Evolutionary conservation across 2,797 vertebrate genomes (phyloP).

Genomic region (Falco biarmicus): DNA sequence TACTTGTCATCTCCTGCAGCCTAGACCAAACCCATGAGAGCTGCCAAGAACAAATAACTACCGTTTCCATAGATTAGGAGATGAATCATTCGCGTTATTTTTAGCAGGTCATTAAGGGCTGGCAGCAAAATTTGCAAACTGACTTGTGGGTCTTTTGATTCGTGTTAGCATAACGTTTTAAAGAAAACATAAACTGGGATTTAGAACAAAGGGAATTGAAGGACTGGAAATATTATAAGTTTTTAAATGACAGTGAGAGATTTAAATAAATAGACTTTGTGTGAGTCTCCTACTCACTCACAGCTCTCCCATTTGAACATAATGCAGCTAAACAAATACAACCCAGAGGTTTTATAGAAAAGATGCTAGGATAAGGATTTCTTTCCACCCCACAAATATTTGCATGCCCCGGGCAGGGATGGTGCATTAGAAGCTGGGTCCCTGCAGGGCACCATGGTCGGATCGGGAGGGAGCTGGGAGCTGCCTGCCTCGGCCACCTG

Average conservation of each 20-base stretch:
- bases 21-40: background rate
- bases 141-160: background rate
- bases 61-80: background rate
- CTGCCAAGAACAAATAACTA: conserved; percentile 23
- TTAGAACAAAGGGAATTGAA: background rate
- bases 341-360: background rate
- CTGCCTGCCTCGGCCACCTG: background rate
- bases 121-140: background rate
- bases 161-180: background rate
- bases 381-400: fast-evolving
- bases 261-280: background rate
- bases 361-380: background rate
- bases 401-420: background rate
- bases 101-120: conserved; percentile 54
- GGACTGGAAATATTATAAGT: background rate
- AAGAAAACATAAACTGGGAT: background rate
- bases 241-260: background rate
- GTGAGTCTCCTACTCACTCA: background rate
- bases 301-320: background rate
- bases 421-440: background rate
- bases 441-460: fast-evolving
- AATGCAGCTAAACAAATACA: fast-evolving
- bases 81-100: conserved; percentile 44
- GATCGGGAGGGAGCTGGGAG: background rate
- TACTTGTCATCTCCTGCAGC: background rate